These are phyloP conservation scores for Nothocercus nigrocapillus DNA, from an alignment of 2,113 vertebrate species.

Conservation along the genomic window DNA sequence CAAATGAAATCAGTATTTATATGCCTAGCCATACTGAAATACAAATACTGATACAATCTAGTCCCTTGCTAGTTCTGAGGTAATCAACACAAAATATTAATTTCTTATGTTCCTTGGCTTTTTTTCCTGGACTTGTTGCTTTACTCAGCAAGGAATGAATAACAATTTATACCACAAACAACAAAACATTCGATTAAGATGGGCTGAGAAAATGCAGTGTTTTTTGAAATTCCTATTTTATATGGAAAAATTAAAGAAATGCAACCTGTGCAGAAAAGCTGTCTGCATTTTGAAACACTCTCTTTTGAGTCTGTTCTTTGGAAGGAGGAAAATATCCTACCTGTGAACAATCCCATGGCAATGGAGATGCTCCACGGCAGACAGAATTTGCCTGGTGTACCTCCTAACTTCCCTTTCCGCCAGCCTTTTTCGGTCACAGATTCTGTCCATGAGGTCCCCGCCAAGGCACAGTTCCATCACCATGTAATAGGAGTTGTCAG, in stretches of 20 bases:
- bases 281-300: background rate
- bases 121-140: background rate
- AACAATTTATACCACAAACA: background rate
- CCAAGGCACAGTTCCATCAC: slow-evolving; percentile 85
- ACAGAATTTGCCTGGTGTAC: slow-evolving; percentile 84
- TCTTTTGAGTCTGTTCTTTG: background rate
- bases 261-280: background rate
- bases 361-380: slow-evolving; percentile 82
- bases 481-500: slow-evolving; percentile 88
- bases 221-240: background rate
- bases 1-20: background rate
- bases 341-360: slow-evolving; percentile 83
- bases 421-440: slow-evolving; percentile 84
- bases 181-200: background rate
- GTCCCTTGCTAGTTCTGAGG: background rate
- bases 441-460: slow-evolving; percentile 85
- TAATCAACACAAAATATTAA: background rate
- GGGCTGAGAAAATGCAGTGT: background rate
- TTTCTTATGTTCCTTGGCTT: background rate
- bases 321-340: slow-evolving; percentile 38
- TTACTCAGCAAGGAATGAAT: background rate
- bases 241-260: background rate
- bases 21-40: background rate
- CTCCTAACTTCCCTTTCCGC: slow-evolving; percentile 82
- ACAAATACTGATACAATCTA: background rate